Evolutionary conservation across 2,113 vertebrate genomes (phyloP).

Genomic region (Turdus rufiventris): DNA sequence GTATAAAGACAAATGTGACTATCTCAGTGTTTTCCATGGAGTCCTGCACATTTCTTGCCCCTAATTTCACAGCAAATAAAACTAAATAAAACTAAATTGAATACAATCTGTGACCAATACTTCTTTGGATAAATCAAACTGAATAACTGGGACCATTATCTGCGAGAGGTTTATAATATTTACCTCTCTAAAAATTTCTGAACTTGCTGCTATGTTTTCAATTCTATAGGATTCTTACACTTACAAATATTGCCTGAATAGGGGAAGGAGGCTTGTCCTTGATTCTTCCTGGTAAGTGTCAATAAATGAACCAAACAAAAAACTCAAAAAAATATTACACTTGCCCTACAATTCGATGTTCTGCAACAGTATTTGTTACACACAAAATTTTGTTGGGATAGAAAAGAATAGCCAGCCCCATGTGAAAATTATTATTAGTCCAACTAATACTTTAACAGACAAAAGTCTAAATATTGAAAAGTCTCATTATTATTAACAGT

Average conservation of each 20-base stretch:
- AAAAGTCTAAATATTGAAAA: background rate
- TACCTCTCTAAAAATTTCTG: background rate
- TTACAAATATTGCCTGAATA: background rate
- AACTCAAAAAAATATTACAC: accelerated
- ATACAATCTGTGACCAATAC: background rate
- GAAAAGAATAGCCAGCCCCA: background rate
- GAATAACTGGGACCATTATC: background rate
- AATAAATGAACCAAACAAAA: background rate
- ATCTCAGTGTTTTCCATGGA: background rate
- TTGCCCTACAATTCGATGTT: background rate
- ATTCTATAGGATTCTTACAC: background rate
- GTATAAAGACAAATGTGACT: background rate
- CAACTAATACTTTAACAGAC: background rate
- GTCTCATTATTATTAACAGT: background rate
- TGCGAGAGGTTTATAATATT: background rate
- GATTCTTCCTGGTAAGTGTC: background rate
- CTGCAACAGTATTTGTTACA: background rate
- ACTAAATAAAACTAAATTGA: background rate
- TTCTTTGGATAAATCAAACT: background rate
- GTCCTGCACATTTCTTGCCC: background rate
- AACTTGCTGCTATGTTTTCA: accelerated
- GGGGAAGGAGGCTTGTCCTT: background rate
- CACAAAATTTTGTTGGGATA: background rate
- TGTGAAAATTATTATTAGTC: background rate
- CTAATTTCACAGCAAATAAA: background rate